Percentiles rank a stretch among this genome's conserved stretches.
Conservation (phyloP, 2,113 vertebrate species). For the Nesoenas mayeri region DNA sequence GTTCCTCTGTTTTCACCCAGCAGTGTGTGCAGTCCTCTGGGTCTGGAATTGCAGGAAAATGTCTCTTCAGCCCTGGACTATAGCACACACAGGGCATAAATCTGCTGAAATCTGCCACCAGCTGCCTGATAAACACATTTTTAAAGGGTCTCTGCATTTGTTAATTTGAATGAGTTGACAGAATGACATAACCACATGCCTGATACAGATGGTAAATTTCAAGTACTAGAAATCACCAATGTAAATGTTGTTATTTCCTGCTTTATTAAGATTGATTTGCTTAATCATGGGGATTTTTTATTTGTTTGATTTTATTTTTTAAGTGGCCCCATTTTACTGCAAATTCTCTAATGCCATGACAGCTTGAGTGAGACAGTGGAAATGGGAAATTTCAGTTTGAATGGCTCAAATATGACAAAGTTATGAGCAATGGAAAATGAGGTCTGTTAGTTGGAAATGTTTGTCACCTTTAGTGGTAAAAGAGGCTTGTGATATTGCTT, state of each 20-base stretch:
- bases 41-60: neutral
- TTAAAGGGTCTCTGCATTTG: neutral
- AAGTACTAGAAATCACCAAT: neutral
- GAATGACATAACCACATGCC: neutral
- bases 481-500: neutral
- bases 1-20: neutral
- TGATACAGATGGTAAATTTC: neutral
- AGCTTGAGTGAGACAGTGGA: neutral
- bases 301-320: neutral
- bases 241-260: neutral
- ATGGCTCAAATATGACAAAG: neutral
- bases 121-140: neutral
- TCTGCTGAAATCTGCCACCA: neutral
- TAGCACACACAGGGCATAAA: neutral
- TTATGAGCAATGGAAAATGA: neutral
- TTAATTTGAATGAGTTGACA: neutral
- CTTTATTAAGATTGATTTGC: neutral
- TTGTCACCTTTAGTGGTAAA: neutral
- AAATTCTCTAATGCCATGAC: neutral
- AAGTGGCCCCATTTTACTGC: neutral
- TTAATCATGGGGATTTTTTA: neutral
- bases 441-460: neutral
- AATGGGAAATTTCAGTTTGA: neutral
- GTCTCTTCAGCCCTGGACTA: neutral
- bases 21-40: accelerated